Evolutionary conservation across 2,797 vertebrate species (phyloP).

Genomic region (Kryptopterus vitreolus): DNA sequence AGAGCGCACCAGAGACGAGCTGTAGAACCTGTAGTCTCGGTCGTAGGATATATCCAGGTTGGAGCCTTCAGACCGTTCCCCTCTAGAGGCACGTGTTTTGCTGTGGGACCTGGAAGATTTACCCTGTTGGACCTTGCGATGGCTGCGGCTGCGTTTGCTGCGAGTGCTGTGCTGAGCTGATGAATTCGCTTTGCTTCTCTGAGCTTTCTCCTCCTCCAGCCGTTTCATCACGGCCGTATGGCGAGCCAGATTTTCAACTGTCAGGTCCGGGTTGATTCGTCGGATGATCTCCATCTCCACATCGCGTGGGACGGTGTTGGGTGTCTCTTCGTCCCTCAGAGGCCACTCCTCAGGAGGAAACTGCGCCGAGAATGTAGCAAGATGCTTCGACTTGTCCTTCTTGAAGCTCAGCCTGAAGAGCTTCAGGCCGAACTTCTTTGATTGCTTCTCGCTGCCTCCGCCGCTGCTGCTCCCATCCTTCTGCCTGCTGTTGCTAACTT

Average conservation of each 20-base stretch:
- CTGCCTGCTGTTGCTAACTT: constrained; percentile 85
- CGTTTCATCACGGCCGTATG: constrained; percentile 99
- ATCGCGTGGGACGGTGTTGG: constrained; percentile 87
- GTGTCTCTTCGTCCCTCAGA: constrained; percentile 88
- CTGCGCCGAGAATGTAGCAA: constrained; percentile 95
- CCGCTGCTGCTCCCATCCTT: constrained; percentile 79
- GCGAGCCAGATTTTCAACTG: constrained; percentile 93
- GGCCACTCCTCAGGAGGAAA: constrained; percentile 99
- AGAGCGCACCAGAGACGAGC: constrained; percentile 86
- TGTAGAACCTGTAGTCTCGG: constrained; percentile 89
- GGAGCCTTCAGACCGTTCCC: constrained; percentile 87
- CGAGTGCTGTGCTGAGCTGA: constrained; percentile 92
- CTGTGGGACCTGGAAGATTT: constrained; percentile 91
- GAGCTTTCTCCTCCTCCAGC: constrained; percentile 94
- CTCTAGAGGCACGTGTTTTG: constrained; percentile 88
- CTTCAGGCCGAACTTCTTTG: constrained; percentile 94
- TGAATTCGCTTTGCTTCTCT: constrained; percentile 88
- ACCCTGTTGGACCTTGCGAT: constrained; percentile 88
- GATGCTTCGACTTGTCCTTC: constrained; percentile 95
- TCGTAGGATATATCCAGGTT: constrained; percentile 83
- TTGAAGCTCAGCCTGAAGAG: constrained; percentile 97
- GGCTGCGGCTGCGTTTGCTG: constrained; percentile 89
- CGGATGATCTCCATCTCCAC: constrained; percentile 98
- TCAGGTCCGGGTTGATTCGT: constrained; percentile 96
- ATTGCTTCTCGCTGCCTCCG: constrained; percentile 82